A percentile compares a stretch with the other conserved stretches of the same genome.
phyloP scores from a whole-genome alignment of 2,113 vertebrate species.

The Hyperopisus bebe region DNA sequence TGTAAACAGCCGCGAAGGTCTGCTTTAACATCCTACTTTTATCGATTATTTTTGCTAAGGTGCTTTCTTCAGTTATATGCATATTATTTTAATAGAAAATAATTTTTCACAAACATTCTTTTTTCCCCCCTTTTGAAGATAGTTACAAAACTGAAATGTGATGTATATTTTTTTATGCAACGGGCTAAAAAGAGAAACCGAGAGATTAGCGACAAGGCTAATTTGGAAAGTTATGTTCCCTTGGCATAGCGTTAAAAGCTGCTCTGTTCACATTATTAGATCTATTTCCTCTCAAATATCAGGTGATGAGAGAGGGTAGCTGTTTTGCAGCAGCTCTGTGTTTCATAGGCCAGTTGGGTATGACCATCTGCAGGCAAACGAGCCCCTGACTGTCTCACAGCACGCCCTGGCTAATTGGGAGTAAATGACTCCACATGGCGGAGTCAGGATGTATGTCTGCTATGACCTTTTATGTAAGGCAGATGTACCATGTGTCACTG shows the following conservation, averaged over 20 bases:
- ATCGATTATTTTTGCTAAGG: neutral
- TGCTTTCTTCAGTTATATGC: neutral
- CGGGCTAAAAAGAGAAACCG: neutral
- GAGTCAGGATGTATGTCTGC: neutral
- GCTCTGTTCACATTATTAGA: constrained; percentile 27
- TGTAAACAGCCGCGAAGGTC: neutral
- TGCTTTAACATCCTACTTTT: neutral
- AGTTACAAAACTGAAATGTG: neutral
- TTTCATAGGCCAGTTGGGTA: neutral
- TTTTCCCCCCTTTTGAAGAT: neutral
- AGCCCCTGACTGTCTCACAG: neutral
- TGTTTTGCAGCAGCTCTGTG: neutral
- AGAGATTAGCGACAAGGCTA: neutral
- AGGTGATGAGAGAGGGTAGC: neutral
- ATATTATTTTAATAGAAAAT: neutral
- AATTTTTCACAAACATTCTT: neutral
- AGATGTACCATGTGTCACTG: neutral
- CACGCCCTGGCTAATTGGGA: neutral
- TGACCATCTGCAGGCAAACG: neutral
- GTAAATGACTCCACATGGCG: neutral
- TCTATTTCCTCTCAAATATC: constrained; percentile 14
- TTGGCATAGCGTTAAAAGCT: neutral
- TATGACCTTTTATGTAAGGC: neutral
- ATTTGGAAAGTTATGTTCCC: neutral
- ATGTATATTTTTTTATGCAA: neutral